Evolutionary conservation across 1,140 invertebrate species (phyloP).

Genomic region (Odontomachus brunneus): DNA sequence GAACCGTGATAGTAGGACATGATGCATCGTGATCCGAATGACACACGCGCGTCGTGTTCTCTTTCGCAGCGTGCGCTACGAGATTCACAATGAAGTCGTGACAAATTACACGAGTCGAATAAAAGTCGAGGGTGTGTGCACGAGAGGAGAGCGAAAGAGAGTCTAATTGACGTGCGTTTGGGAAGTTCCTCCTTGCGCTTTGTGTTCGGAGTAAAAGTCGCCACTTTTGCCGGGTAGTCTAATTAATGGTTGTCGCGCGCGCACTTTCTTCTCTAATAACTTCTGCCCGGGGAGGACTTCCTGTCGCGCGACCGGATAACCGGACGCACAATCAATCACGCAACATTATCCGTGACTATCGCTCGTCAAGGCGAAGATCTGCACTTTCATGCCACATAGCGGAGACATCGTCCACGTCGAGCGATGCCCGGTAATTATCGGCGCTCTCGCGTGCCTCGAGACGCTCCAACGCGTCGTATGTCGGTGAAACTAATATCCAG

Average conservation of each 20-base stretch:
- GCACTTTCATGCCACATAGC: slow-evolving; percentile 2
- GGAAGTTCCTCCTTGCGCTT: not conserved
- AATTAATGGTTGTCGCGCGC: slow-evolving; percentile 7
- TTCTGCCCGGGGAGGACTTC: not conserved
- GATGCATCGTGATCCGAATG: too few relatives aligned
- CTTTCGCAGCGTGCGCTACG: not conserved
- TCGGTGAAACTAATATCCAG: slow-evolving; percentile 54
- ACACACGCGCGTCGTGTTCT: too few relatives aligned
- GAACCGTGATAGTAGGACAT: too few relatives aligned
- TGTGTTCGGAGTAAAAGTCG: slow-evolving; percentile 23
- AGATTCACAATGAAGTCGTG: slow-evolving; percentile 22
- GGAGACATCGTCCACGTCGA: slow-evolving; percentile 45
- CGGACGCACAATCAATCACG: not conserved
- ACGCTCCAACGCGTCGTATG: not conserved
- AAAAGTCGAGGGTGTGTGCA: not conserved
- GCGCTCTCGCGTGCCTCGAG: slow-evolving; percentile 7
- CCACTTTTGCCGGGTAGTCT: not conserved
- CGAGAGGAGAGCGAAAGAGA: not conserved
- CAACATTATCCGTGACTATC: not conserved
- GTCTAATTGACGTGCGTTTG: not conserved
- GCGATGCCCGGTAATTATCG: slow-evolving; percentile 50
- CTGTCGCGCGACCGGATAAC: not conserved
- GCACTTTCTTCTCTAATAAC: slow-evolving; percentile 9
- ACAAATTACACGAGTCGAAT: slow-evolving; percentile 1
- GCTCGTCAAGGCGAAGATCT: not conserved